Evolutionary conservation across 2,888 invertebrate species (phyloP), one percentile per base, ranked within the genome.

Genomic region (Lutraria lutraria): DNA sequence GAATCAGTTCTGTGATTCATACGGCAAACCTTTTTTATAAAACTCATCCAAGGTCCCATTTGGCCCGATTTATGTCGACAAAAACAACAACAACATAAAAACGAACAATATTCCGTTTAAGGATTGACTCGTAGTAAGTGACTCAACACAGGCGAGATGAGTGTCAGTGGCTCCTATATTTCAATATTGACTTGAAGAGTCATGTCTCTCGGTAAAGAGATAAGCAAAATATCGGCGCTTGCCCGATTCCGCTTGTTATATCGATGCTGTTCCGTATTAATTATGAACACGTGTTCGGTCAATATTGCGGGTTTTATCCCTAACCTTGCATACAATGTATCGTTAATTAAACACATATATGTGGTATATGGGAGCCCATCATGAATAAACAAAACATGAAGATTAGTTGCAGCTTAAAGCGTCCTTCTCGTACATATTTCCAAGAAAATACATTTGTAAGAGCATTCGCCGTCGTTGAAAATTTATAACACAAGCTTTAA

Each of bases 311-410:
- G 25, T 68, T 68, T 68, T 68, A n/a, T n/a, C n/a, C 63, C 63
- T 60, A 60, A 60, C 60, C n/a, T 60, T 60, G 60, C 60, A n/a
- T 10, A n/a, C n/a, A 25, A n/a, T 68, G n/a, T 68, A 25, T n/a
- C 63, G 63, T 68, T 68, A 68, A 68, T 68, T 25, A 68, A 68
- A 68, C 63, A 25, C 63, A 25, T 68, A n/a, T 68, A 25, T 25
- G n/a, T 25, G 63, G n/a, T n/a, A 25, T 10, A 13, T 25, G 63
- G 3, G 6, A 10, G 4, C 63, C 10, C 25, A 25, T 25, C 63
- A 68, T n/a, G 63, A 68, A 25, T 68, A n/a, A 68, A 25, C 25
- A 12, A 0, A 25, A 25, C 25, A 25, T n/a, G n/a, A 68, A 25
- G 25, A n/a, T 68, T n/a, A 25, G 21, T n/a, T 68, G n/a, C 25